Evolutionary conservation across 2,113 vertebrate species (phyloP).

Genomic region (Dendropsophus ebraccatus): DNA sequence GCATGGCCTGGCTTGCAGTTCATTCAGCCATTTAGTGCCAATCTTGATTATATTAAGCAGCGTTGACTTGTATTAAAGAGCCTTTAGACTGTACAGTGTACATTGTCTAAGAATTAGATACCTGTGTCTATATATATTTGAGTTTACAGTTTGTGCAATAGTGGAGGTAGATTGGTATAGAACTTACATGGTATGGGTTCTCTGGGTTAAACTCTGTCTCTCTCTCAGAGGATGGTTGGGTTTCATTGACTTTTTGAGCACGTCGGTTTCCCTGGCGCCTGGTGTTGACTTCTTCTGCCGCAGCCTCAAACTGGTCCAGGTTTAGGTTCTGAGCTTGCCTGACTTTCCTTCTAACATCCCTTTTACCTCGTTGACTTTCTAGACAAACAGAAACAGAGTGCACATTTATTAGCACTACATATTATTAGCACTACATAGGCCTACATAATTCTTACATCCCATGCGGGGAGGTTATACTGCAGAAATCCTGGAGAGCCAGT

Average conservation of each 20-base stretch:
- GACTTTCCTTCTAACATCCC: conserved; percentile 75
- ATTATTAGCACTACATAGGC: not conserved
- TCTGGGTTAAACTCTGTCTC: conserved; percentile 81
- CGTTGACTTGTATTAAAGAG: too few relatives aligned
- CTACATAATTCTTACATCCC: not conserved
- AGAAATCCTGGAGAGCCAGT: not conserved
- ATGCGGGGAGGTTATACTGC: not conserved
- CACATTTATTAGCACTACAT: not conserved
- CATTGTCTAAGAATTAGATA: too few relatives aligned
- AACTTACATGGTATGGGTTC: conserved; percentile 92
- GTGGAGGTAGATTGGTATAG: not conserved
- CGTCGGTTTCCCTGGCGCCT: conserved; percentile 46
- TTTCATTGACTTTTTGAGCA: conserved; percentile 66
- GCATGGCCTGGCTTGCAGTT: too few relatives aligned
- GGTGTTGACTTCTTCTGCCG: conserved; percentile 68
- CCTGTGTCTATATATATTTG: too few relatives aligned
- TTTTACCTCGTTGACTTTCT: conserved; percentile 82
- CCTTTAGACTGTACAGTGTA: too few relatives aligned
- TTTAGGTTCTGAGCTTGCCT: conserved; percentile 69
- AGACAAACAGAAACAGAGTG: conserved; percentile 59
- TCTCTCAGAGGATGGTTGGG: conserved; percentile 69
- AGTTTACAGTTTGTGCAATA: not conserved
- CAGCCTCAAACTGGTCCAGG: conserved; percentile 60
- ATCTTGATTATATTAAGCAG: too few relatives aligned
- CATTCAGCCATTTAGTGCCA: too few relatives aligned